A percentile compares a stretch with the other conserved stretches of the same genome.
These are phyloP conservation scores for Desmodus rotundus DNA, from an alignment of 2,113 vertebrate species.

Conservation along the genomic window DNA sequence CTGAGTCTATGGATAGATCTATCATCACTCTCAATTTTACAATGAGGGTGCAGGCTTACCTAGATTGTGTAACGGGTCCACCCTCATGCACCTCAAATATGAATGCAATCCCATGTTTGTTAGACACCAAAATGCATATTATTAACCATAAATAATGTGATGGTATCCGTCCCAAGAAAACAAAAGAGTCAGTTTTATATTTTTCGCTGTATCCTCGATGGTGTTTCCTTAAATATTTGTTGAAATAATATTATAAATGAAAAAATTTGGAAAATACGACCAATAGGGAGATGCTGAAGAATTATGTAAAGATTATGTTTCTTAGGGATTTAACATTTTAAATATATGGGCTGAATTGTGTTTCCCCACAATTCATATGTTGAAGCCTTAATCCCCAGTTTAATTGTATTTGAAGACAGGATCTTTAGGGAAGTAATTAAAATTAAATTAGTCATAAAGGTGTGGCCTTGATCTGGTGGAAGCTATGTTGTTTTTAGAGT, in stretches of 20 bases:
- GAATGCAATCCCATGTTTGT: neutral
- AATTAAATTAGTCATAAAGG: neutral
- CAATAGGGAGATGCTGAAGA: neutral
- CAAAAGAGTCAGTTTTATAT: fast-evolving
- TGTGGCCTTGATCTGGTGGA: neutral
- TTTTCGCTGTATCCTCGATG: neutral
- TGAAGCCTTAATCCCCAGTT: neutral
- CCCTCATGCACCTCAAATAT: neutral
- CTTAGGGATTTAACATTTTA: neutral
- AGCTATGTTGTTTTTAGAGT: neutral
- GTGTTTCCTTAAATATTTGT: neutral
- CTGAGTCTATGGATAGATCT: neutral
- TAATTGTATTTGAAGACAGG: neutral
- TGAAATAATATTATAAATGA: neutral
- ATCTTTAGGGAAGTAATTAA: neutral
- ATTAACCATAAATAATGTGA: neutral
- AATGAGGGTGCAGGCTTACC: neutral
- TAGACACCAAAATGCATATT: neutral
- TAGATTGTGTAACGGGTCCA: neutral
- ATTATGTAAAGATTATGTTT: neutral
- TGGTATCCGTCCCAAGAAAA: neutral
- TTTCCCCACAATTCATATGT: neutral
- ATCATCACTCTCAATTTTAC: neutral
- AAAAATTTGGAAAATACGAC: neutral
- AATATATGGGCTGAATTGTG: neutral